Evolutionary conservation across 2,797 vertebrate species (phyloP).

Genomic region (Poeciliopsis turneri): DNA sequence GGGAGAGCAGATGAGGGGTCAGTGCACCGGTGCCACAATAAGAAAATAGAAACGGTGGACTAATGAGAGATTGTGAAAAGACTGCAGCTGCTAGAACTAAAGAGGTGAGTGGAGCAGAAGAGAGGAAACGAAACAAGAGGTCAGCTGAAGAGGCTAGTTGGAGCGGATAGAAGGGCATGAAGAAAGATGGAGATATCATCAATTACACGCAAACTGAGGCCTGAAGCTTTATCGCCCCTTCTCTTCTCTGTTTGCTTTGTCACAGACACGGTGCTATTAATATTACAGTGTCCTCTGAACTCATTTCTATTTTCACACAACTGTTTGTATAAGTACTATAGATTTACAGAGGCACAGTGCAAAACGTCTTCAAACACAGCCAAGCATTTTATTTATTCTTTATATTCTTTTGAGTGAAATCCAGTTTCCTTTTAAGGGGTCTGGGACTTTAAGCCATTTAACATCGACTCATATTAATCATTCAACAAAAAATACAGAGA

Average conservation of each 20-base stretch:
- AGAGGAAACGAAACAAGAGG: constrained; percentile 17
- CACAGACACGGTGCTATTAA: background rate
- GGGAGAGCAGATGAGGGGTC: constrained; percentile 40
- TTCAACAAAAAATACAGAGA: background rate
- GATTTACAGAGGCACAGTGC: background rate
- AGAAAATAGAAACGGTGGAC: constrained; percentile 50
- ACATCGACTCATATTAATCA: background rate
- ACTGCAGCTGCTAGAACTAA: constrained; percentile 56
- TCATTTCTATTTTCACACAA: background rate
- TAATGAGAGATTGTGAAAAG: constrained; percentile 57
- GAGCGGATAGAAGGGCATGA: constrained; percentile 11
- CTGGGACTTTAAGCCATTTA: background rate
- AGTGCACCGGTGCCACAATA: constrained; percentile 49
- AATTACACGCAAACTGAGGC: background rate
- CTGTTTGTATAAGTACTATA: background rate
- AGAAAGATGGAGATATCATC: constrained; percentile 1
- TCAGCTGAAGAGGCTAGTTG: constrained; percentile 30
- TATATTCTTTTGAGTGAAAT: background rate
- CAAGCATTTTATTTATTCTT: background rate
- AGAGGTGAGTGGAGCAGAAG: constrained; percentile 29
- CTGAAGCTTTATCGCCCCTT: background rate
- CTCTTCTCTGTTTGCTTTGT: background rate
- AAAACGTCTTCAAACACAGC: background rate
- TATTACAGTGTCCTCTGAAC: background rate
- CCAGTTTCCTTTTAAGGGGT: background rate